Evolutionary conservation across 2,113 vertebrate genomes (phyloP).

Genomic region (Cephalopterus ornatus): DNA sequence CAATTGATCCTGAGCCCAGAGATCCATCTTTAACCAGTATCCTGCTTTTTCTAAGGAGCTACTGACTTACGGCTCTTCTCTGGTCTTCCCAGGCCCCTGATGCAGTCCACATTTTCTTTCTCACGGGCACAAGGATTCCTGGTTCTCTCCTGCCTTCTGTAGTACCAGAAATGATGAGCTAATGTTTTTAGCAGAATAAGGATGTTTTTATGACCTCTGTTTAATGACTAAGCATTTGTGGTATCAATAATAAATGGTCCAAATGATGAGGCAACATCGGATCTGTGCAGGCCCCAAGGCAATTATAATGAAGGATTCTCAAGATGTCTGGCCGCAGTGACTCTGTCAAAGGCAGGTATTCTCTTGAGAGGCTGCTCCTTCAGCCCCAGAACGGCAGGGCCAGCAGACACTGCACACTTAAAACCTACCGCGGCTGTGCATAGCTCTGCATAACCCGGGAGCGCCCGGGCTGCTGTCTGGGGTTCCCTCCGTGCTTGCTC

Average conservation of each 20-base stretch:
- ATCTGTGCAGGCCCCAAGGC: background rate
- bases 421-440: accelerated
- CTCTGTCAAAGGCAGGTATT: background rate
- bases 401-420: background rate
- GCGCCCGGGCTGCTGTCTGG: background rate
- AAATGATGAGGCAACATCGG: background rate
- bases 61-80: background rate
- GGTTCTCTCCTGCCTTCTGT: background rate
- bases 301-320: background rate
- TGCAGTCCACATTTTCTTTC: background rate
- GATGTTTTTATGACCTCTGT: background rate
- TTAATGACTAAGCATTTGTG: conserved; percentile 45
- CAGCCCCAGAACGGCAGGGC: background rate
- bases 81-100: background rate
- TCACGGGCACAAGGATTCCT: background rate
- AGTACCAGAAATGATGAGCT: conserved; percentile 10
- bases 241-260: background rate
- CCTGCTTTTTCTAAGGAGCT: background rate
- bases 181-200: conserved; percentile 9
- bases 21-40: background rate
- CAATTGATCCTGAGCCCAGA: background rate
- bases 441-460: background rate
- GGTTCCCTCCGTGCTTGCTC: accelerated
- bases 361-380: background rate
- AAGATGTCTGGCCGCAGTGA: background rate